Evolutionary conservation across 2,797 vertebrate genomes (phyloP).

Genomic region (Hemitrygon akajei): DNA sequence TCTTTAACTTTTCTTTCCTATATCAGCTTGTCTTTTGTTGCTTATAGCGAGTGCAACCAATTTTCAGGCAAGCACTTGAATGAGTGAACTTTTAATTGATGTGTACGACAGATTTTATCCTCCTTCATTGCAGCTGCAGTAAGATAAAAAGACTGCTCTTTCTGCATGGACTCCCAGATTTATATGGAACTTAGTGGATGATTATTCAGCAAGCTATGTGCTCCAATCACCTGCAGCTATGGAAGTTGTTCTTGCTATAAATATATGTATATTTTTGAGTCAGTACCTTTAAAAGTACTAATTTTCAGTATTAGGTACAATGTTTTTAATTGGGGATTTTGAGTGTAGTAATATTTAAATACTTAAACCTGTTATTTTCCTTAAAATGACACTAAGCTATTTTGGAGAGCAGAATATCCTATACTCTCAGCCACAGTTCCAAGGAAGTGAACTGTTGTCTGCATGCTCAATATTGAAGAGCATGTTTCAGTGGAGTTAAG

Average conservation of each 20-base stretch:
- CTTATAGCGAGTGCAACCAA: neutral
- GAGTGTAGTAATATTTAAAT: neutral
- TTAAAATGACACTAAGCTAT: neutral
- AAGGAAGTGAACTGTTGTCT: neutral
- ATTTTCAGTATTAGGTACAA: slow-evolving; percentile 18
- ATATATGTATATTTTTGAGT: slow-evolving; percentile 31
- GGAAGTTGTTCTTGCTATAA: slow-evolving; percentile 29
- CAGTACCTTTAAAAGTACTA: slow-evolving; percentile 21
- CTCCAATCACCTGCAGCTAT: slow-evolving; percentile 4
- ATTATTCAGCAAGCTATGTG: slow-evolving; percentile 31
- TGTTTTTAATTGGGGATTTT: slow-evolving; percentile 10
- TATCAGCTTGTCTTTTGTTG: neutral
- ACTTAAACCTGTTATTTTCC: neutral
- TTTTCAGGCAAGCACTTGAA: slow-evolving; percentile 31
- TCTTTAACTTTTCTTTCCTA: neutral
- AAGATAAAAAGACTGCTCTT: slow-evolving; percentile 29
- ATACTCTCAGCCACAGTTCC: slow-evolving; percentile 16
- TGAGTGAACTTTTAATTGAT: slow-evolving; percentile 4
- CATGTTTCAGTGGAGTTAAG: neutral
- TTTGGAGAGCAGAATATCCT: neutral
- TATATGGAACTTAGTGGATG: slow-evolving; percentile 32
- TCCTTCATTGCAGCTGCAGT: slow-evolving; percentile 22
- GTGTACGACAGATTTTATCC: slow-evolving; percentile 16
- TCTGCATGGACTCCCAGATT: slow-evolving; percentile 25
- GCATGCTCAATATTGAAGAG: neutral